Base-by-base conservation (phyloP, 2,888 invertebrate species). In the Troides aeacus region DNA sequence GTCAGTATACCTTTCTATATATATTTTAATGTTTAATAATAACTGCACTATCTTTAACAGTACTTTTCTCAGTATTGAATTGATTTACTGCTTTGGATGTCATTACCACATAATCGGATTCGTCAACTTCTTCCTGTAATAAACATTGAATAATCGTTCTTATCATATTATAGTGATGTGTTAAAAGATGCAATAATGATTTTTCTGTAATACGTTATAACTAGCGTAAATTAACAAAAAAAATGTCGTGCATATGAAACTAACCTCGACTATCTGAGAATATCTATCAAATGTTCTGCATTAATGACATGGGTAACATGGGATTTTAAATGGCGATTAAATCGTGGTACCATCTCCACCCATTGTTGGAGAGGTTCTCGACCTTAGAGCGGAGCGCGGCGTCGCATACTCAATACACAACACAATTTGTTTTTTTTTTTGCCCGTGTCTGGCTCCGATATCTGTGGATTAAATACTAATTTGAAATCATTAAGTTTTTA, bases 291-390 rank as follows among this genome's bases (percentile, higher is more conserved):
- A 60, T 42, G 42, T 64, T 69, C 39, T 64, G 53, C n/a, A 65
- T 57, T 69, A 69, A 65, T 46, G 30, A 63, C 58, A 50, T 70
- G 36, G 50, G 63, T 42, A 46, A 65, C 62, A 65, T 69, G 68
- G 72, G 72, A 72, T 79, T 79, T 75, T 73, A 73, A 77, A 77
- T 73, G 76, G 79, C 79, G 82, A 82, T 84, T 81, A 82, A 78
- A 79, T 77, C 80, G 81, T 81, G 82, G 75, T 73, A 74, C 80
- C 82, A 81, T 82, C 82, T 81, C 80, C 79, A 76, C 77, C 81
- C 79, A 86, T 87, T 87, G 86, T 87, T 81, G 78, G 74, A 68
- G 82, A 82, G 88, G 88, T 85, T 82, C 79, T 84, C 82, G 86
- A 87, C 87, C 88, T 86, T 81, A 81, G 80, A 77, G 74, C 77